Evolutionary conservation across 2,113 vertebrate species (phyloP), one percentile per base, ranked within the genome.

Genomic region (Archocentrus centrarchus): DNA sequence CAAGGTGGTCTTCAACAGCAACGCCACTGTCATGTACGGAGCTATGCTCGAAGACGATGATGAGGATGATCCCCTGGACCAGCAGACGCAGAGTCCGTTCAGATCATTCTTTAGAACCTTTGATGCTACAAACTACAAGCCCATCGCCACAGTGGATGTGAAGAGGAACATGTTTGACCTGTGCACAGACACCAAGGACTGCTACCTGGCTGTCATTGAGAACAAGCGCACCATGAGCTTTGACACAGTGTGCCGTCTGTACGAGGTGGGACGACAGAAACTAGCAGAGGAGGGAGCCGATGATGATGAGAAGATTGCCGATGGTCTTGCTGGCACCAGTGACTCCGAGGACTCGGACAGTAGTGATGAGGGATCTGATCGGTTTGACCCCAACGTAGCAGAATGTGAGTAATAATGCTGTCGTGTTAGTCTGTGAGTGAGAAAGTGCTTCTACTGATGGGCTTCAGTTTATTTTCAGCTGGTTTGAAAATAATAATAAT

Each of bases 101-200:
- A 98, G 98, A 6, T 99, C 98, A 14, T 99, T 98, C 85, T 99
- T 99, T 91, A 97, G 98, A 64, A 99, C 98, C 18, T 99, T 99
- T 81, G 98, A 99, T 84, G 98, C 98, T 37, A 99, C 98, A 1
- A 97, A 99, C 90, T 99, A 99, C 95, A 99, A 99, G 91, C 98
- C 98, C 64, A 99, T 99, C 57, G 98, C 98, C 44, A 99, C 98
- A 11, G 97, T 99, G 90, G 98, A 99, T 55, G 97, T 99, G 47
- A 99, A 99, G 93, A 93, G 97, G 89, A 98, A 99, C 92, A 99
- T 99, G 91, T 99, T 99, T 81, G 98, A 99, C 92, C 89, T 99
- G 61, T 98, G 98, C 82, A 99, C 98, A 1, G 98, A 99, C 95
- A 97, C 96, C 63, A 99, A 97, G 86, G 98, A 99, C 92, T 98